Evolutionary conservation across 2,797 vertebrate genomes (phyloP), one percentile per base, ranked within the genome.

Genomic region (Sternotherus odoratus): DNA sequence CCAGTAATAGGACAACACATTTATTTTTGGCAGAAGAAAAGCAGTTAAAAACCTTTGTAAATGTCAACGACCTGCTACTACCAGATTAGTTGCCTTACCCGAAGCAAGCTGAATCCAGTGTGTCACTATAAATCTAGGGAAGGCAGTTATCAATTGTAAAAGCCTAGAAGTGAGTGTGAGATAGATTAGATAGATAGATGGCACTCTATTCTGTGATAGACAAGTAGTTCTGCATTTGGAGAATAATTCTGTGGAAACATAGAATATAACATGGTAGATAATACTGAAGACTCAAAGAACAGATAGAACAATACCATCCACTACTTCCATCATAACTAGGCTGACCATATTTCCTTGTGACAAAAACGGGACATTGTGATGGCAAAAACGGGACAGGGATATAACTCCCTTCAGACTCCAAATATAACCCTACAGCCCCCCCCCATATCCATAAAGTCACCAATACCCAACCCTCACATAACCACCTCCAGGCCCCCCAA

Each of bases 1-100:
- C 85, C 82, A 93, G 91, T 91, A 93, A 96, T 51, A 90, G 90
- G 88, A 91, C 91, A 93, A 91, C 87, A 94, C 89, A 92, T 28
- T 28, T 36, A 36, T 72, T 72, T 91, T 82, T 95, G 95, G 93
- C 93, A 95, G 92, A 92, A 92, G 69, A 89, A 95, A 93, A 1
- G 2, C 51, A 63, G 85, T 92, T 91, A 83, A 86, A 95, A 95
- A 85, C 69, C 26, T 46, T 83, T 91, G 57, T 63, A 94, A 94
- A 79, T 92, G 83, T 95, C 92, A 94, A 88, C 91, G 92, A 94
- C 85, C 94, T 94, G 94, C 91, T 74, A 19, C 85, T 94, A 90
- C 93, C 91, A 91, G 87, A 83, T 94, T 91, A 93, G 83, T 91
- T 91, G 89, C 93, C 87, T 89, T 93, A 88, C 0, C 0, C 89